Conservation (phyloP, 2,113 vertebrate genomes). For the Charina bottae region DNA sequence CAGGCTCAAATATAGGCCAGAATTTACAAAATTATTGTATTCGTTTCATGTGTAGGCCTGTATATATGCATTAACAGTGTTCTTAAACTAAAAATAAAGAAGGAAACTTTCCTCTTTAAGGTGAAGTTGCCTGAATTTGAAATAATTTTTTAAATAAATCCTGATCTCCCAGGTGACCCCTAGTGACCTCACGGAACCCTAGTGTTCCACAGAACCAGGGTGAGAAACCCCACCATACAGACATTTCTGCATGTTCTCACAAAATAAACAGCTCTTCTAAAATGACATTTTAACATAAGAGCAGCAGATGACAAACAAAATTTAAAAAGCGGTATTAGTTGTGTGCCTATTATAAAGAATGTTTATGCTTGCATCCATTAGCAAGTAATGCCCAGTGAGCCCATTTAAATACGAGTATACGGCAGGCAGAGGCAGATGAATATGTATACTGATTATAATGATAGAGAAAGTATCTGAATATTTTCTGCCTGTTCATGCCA, state of each 20-base stretch:
- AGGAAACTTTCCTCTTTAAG: too few species aligned
- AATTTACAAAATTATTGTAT: too few species aligned
- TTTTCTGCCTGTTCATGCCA: neutral
- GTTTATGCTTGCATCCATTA: neutral
- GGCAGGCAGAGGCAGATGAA: too few species aligned
- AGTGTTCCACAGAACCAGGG: too few species aligned
- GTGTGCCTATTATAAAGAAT: neutral
- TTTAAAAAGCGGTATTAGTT: neutral
- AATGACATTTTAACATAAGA: neutral
- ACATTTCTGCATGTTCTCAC: neutral
- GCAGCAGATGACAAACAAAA: neutral
- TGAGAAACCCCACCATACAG: neutral
- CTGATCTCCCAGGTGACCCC: too few species aligned
- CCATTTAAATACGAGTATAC: neutral
- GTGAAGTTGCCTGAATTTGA: too few species aligned
- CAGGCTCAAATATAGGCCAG: too few species aligned
- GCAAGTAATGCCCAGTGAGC: neutral
- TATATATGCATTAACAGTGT: too few species aligned
- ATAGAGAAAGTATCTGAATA: neutral
- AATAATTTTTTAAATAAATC: too few species aligned
- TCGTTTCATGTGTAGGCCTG: too few species aligned
- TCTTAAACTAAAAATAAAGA: too few species aligned
- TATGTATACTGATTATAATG: neutral
- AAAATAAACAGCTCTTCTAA: neutral
- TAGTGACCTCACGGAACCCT: too few species aligned